Base-by-base conservation (phyloP, 2,888 invertebrate genomes). In the Rhopalosiphum nymphaeae region DNA sequence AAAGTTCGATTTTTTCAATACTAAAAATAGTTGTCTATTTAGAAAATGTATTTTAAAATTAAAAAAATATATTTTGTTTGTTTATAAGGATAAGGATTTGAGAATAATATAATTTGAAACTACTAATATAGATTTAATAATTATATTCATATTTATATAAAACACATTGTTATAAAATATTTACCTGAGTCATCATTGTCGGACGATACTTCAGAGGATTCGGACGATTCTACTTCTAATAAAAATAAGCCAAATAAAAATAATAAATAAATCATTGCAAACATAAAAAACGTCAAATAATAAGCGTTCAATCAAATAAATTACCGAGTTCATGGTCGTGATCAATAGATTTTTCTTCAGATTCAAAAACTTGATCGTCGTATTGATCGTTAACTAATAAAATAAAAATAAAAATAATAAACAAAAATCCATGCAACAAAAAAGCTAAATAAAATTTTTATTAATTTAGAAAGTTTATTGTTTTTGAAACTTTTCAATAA, bases 141-240 rank as follows among this genome's bases (percentile, higher is more conserved):
- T n/a, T n/a, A n/a, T n/a, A n/a, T n/a, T n/a, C n/a, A n/a, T n/a
- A n/a, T n/a, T n/a, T n/a, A n/a, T n/a, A n/a, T n/a, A n/a, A n/a
- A n/a, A 78, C 16, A 78, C 5, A 36, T 78, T 78, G 5, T 78
- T 78, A 78, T 42, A 42, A 42, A 16, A 36, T 78, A 89, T 92
- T 94, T 94, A 94, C 94, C 94, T 94, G 94, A 94, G 61, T 94
- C 94, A 25, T 93, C 49, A 42, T 94, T 86, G 85, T 90, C 90
- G 13, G 94, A 94, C 53, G 94, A 94, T 61, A 10, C 49, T 91
- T 90, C 94, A 26, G 94, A 94, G 13, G 90, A 91, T 94, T 91
- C 90, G 53, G 94, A 94, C 29, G 94, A 91, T 91, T 94, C 94
- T 91, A 91, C 26, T 86, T 90, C 61, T 92, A 92, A 67, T 78